These are phyloP conservation scores for Phorcus lineatus DNA, from an alignment of 2,888 invertebrate genomes.

Conservation along the genomic window DNA sequence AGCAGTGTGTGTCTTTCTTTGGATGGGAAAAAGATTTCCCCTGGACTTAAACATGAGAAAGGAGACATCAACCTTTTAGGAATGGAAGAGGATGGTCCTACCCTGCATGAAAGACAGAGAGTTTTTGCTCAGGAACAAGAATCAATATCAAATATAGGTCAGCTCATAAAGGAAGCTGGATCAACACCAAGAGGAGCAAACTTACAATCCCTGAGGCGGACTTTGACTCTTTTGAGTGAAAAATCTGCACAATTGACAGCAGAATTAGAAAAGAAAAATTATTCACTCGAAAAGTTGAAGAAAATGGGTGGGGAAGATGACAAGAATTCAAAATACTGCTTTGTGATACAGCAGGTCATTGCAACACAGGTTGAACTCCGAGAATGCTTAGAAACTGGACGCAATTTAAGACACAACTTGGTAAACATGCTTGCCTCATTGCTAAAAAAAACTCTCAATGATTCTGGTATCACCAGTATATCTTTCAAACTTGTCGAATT, in stretches of 20 bases:
- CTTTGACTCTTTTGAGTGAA: not conserved
- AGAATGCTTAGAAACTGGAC: too few relatives aligned
- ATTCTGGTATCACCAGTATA: too few relatives aligned
- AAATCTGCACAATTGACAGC: not conserved
- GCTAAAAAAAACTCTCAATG: too few relatives aligned
- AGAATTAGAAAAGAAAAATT: not conserved
- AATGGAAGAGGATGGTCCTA: not conserved
- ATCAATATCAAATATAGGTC: not conserved
- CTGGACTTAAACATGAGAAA: not conserved
- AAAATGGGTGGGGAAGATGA: not conserved
- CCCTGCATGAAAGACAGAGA: not conserved
- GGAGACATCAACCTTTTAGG: not conserved
- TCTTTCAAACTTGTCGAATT: too few relatives aligned
- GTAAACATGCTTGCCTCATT: too few relatives aligned
- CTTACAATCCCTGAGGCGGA: not conserved
- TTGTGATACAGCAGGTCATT: not conserved
- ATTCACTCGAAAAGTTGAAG: not conserved
- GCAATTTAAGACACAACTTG: too few relatives aligned
- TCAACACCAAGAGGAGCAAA: not conserved
- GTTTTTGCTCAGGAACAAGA: not conserved
- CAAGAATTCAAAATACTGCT: not conserved
- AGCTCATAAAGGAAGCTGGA: not conserved
- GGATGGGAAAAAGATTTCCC: not conserved
- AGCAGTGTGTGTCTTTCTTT: not conserved
- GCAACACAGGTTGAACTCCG: too few relatives aligned